A percentile compares a stretch with the other conserved stretches of the same genome.
These are phyloP conservation scores for Charanyca ferruginea DNA, from an alignment of 2,888 invertebrate species.

Conservation along the genomic window DNA sequence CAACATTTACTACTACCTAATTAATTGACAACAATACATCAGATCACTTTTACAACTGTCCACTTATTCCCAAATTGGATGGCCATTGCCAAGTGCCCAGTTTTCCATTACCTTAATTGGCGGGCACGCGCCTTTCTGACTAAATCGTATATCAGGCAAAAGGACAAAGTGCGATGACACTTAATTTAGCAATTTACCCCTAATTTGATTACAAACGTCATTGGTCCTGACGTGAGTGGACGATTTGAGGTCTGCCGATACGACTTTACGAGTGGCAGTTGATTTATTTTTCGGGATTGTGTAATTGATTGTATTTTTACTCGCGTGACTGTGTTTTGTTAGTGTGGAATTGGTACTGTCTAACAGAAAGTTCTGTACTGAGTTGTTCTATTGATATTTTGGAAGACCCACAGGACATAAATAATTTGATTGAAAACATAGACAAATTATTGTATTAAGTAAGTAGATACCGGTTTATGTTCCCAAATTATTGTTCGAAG, in stretches of 20 bases:
- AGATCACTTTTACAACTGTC: slow-evolving; percentile 57
- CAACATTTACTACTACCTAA: slow-evolving; percentile 47
- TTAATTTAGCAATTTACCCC: slow-evolving; percentile 89
- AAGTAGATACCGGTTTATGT: not conserved
- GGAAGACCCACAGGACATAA: too few species aligned
- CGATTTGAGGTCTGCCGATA: slow-evolving; percentile 61
- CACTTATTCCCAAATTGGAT: slow-evolving; percentile 58
- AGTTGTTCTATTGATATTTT: not conserved
- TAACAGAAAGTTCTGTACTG: not conserved
- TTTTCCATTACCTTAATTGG: slow-evolving; percentile 79
- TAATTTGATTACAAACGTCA: slow-evolving; percentile 90
- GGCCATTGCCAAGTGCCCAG: slow-evolving; percentile 44
- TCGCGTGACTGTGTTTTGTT: slow-evolving; percentile 4
- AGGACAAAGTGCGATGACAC: slow-evolving; percentile 84
- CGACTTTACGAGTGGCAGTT: slow-evolving; percentile 29
- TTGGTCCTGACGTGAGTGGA: slow-evolving; percentile 70
- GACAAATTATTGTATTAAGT: not conserved
- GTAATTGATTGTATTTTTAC: slow-evolving; percentile 21
- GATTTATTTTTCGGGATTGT: slow-evolving; percentile 44
- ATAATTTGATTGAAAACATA: not conserved
- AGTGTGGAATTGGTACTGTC: not conserved
- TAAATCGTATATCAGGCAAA: slow-evolving; percentile 87
- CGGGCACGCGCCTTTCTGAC: slow-evolving; percentile 79
- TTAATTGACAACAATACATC: slow-evolving; percentile 64
- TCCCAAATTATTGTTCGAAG: not conserved